These are phyloP conservation scores for Pseudomyrmex cubaensis DNA, from an alignment of 1,140 invertebrate genomes.

Conservation along the genomic window DNA sequence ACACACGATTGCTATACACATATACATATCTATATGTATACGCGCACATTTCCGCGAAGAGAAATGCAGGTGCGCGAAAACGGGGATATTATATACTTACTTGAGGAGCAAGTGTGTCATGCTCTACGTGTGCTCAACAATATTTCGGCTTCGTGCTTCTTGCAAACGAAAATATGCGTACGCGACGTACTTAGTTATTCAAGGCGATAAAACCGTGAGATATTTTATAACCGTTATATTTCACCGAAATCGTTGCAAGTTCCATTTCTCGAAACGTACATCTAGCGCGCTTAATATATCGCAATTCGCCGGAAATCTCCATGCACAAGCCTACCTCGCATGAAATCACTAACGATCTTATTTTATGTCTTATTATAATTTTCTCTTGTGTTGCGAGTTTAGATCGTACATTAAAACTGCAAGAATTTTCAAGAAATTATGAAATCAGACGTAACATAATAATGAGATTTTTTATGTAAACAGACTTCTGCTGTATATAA, in stretches of 20 bases:
- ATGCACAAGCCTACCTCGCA: neutral
- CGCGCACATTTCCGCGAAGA: neutral
- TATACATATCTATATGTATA: neutral
- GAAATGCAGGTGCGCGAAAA: neutral
- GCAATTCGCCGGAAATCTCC: neutral
- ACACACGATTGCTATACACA: neutral
- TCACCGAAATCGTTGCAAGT: neutral
- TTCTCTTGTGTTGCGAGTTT: neutral
- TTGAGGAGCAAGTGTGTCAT: neutral
- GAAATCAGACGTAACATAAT: too few relatives aligned
- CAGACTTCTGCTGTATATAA: too few relatives aligned
- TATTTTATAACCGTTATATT: neutral
- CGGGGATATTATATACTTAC: constrained; percentile 18
- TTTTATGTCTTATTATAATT: neutral
- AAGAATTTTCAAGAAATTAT: too few relatives aligned
- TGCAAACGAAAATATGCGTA: constrained; percentile 15
- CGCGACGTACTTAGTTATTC: constrained; percentile 25
- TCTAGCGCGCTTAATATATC: neutral
- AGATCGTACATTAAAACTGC: neutral
- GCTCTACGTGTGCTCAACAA: constrained; percentile 2
- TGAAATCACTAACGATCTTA: neutral
- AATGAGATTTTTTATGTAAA: too few relatives aligned
- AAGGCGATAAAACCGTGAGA: constrained; percentile 26
- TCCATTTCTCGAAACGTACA: neutral
- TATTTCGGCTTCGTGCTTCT: constrained; percentile 30